These are phyloP conservation scores for Pycnomerus fuliginosus DNA, from an alignment of 2,888 invertebrate genomes.

Conservation along the genomic window DNA sequence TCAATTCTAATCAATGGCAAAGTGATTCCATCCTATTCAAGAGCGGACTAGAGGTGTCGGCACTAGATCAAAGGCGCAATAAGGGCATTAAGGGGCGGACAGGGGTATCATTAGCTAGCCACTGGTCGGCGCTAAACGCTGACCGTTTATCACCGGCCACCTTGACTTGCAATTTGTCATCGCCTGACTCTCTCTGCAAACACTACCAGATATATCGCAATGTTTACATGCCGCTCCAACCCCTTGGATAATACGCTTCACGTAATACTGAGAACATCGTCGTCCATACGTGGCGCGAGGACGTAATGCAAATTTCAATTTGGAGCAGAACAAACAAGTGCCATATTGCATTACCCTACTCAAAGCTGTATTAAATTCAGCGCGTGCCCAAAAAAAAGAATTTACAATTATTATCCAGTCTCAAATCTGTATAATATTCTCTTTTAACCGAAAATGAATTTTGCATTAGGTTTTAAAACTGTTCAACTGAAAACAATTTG, in stretches of 20 bases:
- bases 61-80: constrained; percentile 54
- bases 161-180: constrained; percentile 53
- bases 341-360: constrained; percentile 39
- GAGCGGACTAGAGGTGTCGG: constrained; percentile 43
- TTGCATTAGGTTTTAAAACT: no score
- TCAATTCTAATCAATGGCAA: no score
- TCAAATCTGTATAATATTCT: background rate
- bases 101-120: constrained; percentile 52
- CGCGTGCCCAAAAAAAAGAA: constrained; percentile 38
- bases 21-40: no score
- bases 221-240: constrained; percentile 39
- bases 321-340: constrained; percentile 30
- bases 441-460: background rate
- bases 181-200: constrained; percentile 39
- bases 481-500: no score
- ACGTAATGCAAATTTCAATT: constrained; percentile 14
- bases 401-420: constrained; percentile 21
- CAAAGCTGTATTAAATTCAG: constrained; percentile 39
- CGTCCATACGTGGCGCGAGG: constrained; percentile 1
- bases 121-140: constrained; percentile 48
- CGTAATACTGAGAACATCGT: constrained; percentile 8
- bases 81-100: constrained; percentile 51
- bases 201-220: constrained; percentile 36
- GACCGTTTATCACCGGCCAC: constrained; percentile 51
- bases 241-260: constrained; percentile 12